Conservation (phyloP, 1,140 invertebrate genomes). For the Magallana ariakensis region DNA sequence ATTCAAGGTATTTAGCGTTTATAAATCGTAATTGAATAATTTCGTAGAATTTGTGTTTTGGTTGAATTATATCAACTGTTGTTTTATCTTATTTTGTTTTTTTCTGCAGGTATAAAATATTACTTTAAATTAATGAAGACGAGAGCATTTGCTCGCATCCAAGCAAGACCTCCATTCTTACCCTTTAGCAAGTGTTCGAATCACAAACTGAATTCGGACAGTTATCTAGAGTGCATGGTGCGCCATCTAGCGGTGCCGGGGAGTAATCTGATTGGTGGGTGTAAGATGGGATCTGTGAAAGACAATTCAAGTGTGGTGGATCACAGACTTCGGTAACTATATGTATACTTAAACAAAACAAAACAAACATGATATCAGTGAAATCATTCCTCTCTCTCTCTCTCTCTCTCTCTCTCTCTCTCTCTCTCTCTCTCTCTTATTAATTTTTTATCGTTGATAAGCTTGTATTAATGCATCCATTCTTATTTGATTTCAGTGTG, state of each 20-base stretch:
- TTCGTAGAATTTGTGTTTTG: no score
- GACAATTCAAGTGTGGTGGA: slow-evolving; percentile 92
- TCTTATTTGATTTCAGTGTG: slow-evolving; percentile 53
- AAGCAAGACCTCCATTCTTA: slow-evolving; percentile 24
- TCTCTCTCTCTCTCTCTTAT: neutral
- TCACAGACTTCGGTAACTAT: slow-evolving; percentile 82
- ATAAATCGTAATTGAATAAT: neutral
- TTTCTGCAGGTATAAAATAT: slow-evolving; percentile 46
- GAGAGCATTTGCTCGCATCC: slow-evolving; percentile 45
- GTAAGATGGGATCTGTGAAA: slow-evolving; percentile 93
- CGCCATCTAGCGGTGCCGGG: slow-evolving; percentile 82
- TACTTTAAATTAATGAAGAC: slow-evolving; percentile 50
- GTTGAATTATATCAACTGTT: no score
- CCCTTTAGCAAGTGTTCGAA: slow-evolving; percentile 50
- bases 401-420: no score
- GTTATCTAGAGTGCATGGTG: slow-evolving; percentile 73
- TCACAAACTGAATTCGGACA: slow-evolving; percentile 62
- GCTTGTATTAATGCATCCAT: no score
- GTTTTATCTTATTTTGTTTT: neutral
- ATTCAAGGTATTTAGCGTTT: slow-evolving; percentile 27
- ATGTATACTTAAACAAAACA: no score
- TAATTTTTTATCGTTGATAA: no score
- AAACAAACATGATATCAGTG: no score
- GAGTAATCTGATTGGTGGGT: slow-evolving; percentile 93
- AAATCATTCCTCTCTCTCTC: neutral